These are phyloP conservation scores for Pandemis cinnamomeana DNA, from an alignment of 2,888 invertebrate genomes.

Conservation along the genomic window DNA sequence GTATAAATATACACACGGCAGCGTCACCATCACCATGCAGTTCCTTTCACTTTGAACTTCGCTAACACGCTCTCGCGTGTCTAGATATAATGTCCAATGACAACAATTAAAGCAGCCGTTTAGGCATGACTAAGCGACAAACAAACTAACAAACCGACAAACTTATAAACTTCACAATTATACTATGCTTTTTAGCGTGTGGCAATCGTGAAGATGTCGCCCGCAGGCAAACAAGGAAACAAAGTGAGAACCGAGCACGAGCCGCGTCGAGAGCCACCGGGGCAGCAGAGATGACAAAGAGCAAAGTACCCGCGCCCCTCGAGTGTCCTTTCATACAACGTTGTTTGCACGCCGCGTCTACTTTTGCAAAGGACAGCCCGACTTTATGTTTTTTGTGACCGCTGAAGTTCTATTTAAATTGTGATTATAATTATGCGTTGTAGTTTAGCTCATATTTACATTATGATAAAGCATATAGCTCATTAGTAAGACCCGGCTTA, in stretches of 20 bases:
- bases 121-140: too few relatives aligned
- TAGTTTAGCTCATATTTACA: background rate
- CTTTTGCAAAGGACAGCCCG: slow-evolving; percentile 42
- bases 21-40: too few relatives aligned
- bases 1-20: too few relatives aligned
- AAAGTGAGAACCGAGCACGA: slow-evolving; percentile 52
- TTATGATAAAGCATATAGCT: background rate
- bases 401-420: slow-evolving; percentile 17
- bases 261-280: slow-evolving; percentile 56
- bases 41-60: too few relatives aligned
- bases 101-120: too few relatives aligned
- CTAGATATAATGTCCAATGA: too few relatives aligned
- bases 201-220: slow-evolving; percentile 30
- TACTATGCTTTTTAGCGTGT: slow-evolving; percentile 1
- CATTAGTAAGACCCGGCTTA: background rate
- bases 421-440: slow-evolving; percentile 9
- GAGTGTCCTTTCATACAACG: slow-evolving; percentile 65
- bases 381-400: slow-evolving; percentile 26
- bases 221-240: slow-evolving; percentile 56
- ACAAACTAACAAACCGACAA: too few relatives aligned
- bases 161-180: background rate
- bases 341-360: slow-evolving; percentile 46
- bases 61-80: too few relatives aligned
- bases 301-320: slow-evolving; percentile 56
- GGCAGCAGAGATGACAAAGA: slow-evolving; percentile 66